Percentiles rank a stretch among this genome's conserved stretches.
Conservation (phyloP, 2,113 vertebrate species). For the Castor canadensis region DNA sequence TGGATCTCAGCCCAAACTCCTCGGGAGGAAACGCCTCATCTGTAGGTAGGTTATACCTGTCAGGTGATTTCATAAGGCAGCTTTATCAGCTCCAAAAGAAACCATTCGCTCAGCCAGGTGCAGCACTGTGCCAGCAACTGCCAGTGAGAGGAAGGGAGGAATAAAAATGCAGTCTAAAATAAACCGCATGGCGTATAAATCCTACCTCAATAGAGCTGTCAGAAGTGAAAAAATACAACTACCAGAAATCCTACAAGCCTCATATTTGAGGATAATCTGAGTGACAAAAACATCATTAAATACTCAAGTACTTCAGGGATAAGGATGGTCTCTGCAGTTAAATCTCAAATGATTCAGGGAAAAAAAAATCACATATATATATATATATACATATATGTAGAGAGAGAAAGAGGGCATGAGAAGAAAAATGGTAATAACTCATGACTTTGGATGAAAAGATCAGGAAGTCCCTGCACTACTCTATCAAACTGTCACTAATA, state of each 20-base stretch:
- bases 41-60: conserved; percentile 35
- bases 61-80: conserved; percentile 63
- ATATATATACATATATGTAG: no score
- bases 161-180: conserved; percentile 30
- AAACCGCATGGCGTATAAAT: background rate
- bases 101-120: background rate
- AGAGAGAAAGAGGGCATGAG: background rate
- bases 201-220: background rate
- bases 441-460: background rate
- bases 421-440: background rate
- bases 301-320: background rate
- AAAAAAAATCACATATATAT: background rate
- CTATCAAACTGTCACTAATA: background rate
- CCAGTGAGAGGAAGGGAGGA: conserved; percentile 28
- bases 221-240: conserved; percentile 12
- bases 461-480: background rate
- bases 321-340: background rate
- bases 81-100: conserved; percentile 53
- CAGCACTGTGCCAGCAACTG: conserved; percentile 43
- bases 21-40: background rate
- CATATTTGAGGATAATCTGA: background rate
- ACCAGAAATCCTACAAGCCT: background rate
- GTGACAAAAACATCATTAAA: conserved; percentile 24
- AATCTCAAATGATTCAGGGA: background rate
- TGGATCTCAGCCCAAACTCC: conserved; percentile 3